phyloP scores from a whole-genome alignment of 2,113 vertebrate species.

The Heptranchias perlo region DNA sequence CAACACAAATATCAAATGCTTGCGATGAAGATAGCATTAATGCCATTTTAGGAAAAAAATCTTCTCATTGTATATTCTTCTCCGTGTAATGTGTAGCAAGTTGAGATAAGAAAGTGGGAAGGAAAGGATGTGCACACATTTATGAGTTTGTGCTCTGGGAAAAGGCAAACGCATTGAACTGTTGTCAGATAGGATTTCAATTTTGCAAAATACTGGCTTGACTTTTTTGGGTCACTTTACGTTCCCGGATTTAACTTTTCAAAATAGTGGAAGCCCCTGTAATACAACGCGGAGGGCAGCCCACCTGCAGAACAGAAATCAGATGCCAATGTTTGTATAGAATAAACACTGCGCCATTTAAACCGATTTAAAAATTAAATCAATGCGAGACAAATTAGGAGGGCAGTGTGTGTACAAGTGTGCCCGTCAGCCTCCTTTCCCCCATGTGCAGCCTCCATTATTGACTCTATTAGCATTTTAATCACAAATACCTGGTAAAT shows the following conservation, averaged over 20 bases:
- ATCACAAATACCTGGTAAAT: constrained; percentile 61
- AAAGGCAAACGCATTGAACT: neutral
- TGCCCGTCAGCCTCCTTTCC: neutral
- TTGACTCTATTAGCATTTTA: constrained; percentile 59
- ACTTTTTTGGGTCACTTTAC: neutral
- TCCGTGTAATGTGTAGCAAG: neutral
- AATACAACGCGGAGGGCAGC: neutral
- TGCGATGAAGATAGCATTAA: neutral
- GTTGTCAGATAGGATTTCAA: neutral
- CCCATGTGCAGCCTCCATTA: constrained; percentile 48
- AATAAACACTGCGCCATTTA: neutral
- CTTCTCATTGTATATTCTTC: neutral
- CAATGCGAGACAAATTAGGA: neutral
- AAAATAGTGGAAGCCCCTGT: neutral
- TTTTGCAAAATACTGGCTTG: neutral
- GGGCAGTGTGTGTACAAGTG: neutral
- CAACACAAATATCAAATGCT: too few relatives aligned
- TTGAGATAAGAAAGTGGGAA: neutral
- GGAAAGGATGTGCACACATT: neutral
- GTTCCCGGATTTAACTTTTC: neutral
- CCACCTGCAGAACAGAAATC: neutral
- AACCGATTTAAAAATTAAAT: neutral
- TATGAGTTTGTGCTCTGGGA: neutral
- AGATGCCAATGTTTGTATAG: neutral
- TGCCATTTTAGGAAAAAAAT: neutral